A percentile compares a stretch with the other conserved stretches of the same genome.
Evolutionary conservation across 2,797 vertebrate species (phyloP).

Genomic region (Tamandua tetradactyla): DNA sequence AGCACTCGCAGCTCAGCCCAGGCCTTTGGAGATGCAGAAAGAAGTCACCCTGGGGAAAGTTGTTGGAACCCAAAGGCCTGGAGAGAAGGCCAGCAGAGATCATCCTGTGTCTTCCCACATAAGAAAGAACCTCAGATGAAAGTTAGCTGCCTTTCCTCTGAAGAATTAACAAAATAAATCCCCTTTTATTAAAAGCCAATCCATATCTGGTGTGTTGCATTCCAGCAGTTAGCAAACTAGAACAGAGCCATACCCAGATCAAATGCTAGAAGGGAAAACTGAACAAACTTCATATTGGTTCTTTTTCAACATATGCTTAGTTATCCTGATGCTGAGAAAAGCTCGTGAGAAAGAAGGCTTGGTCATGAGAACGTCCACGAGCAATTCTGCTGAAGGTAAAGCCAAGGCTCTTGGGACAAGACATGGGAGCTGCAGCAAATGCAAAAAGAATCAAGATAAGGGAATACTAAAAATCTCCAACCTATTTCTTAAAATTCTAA

Average conservation of each 20-base stretch:
- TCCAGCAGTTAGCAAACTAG: too few relatives aligned
- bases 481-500: not conserved
- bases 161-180: too few relatives aligned
- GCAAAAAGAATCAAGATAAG: not conserved
- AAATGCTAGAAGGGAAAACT: not conserved
- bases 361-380: not conserved
- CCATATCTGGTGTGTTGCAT: too few relatives aligned
- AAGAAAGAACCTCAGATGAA: too few relatives aligned
- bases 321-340: not conserved
- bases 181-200: too few relatives aligned
- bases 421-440: not conserved
- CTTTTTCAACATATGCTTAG: not conserved
- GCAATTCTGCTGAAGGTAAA: not conserved
- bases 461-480: slow-evolving; percentile 6
- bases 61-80: too few relatives aligned
- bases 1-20: too few relatives aligned
- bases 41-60: too few relatives aligned
- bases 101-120: too few relatives aligned
- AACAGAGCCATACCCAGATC: not conserved
- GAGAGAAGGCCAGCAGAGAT: too few relatives aligned
- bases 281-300: not conserved
- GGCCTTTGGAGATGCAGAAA: too few relatives aligned
- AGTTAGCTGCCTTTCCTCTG: too few relatives aligned
- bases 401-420: not conserved
- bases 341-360: not conserved